phyloP scores from a whole-genome alignment of 1,140 invertebrate genomes.

The Ruditapes philippinarum region DNA sequence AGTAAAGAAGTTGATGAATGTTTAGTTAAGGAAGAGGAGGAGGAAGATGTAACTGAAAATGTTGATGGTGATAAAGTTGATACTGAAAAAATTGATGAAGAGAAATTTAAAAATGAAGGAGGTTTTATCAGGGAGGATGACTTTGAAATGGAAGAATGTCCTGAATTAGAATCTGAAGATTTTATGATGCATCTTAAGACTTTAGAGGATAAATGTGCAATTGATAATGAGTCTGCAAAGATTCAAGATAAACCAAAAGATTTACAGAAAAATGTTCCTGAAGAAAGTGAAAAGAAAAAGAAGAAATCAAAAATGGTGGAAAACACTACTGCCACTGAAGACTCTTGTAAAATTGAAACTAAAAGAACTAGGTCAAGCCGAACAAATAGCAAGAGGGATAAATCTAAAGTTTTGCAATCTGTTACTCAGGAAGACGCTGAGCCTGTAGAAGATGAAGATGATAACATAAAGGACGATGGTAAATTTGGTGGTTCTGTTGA shows the following conservation, averaged over 20 bases:
- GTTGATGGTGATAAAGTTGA: neutral
- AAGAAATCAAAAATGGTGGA: too few relatives aligned
- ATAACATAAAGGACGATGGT: neutral
- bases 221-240: neutral
- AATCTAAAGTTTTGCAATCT: neutral
- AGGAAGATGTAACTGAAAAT: neutral
- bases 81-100: neutral
- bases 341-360: neutral
- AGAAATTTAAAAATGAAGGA: constrained; percentile 14
- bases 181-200: too few relatives aligned
- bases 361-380: constrained; percentile 16
- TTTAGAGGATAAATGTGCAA: neutral
- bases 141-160: neutral
- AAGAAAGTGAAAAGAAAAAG: too few relatives aligned
- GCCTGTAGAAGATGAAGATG: neutral
- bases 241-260: too few relatives aligned
- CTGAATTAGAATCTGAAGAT: too few relatives aligned
- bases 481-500: neutral
- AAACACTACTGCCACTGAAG: neutral
- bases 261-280: too few relatives aligned
- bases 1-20: neutral
- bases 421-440: neutral
- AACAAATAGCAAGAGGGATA: constrained; percentile 12
- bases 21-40: neutral
- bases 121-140: constrained; percentile 40